These are phyloP conservation scores for Emys orbicularis DNA, from an alignment of 2,797 vertebrate genomes.

Conservation along the genomic window DNA sequence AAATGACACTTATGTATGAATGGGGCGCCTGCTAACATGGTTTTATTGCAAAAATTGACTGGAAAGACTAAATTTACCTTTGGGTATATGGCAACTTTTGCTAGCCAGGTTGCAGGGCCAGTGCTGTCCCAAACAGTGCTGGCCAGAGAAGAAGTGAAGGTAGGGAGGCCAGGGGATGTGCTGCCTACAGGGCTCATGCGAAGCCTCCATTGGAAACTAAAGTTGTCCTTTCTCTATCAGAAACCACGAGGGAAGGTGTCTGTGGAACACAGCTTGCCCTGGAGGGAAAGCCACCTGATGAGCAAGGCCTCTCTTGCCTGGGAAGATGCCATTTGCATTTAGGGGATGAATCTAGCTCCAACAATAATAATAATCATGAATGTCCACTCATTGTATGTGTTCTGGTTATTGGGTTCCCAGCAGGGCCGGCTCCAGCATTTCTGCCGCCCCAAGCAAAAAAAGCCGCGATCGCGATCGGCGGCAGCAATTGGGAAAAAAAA, in stretches of 20 bases:
- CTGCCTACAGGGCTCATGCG: constrained; percentile 7
- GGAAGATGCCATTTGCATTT: not conserved
- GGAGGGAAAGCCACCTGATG: not conserved
- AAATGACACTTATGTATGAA: fast-evolving
- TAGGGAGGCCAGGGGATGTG: not conserved
- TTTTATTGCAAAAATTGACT: not conserved
- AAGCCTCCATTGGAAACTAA: constrained; percentile 14
- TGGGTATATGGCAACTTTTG: not conserved
- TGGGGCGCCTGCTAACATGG: fast-evolving
- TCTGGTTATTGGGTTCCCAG: not conserved
- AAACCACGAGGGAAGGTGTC: constrained; percentile 18
- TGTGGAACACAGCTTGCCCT: not conserved
- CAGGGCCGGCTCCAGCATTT: too few species aligned
- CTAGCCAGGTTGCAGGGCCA: not conserved
- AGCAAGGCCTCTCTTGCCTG: not conserved
- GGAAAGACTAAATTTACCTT: not conserved
- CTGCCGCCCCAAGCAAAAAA: too few species aligned
- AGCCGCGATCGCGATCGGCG: too few species aligned
- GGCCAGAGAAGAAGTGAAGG: fast-evolving
- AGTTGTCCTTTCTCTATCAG: not conserved
- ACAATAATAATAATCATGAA: not conserved
- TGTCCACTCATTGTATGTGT: not conserved
- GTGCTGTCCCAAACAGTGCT: not conserved
- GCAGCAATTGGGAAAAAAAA: too few species aligned
- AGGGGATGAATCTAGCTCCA: not conserved